These are phyloP conservation scores for Onychomys arenicola DNA, from an alignment of 2,797 vertebrate species.

Conservation along the genomic window DNA sequence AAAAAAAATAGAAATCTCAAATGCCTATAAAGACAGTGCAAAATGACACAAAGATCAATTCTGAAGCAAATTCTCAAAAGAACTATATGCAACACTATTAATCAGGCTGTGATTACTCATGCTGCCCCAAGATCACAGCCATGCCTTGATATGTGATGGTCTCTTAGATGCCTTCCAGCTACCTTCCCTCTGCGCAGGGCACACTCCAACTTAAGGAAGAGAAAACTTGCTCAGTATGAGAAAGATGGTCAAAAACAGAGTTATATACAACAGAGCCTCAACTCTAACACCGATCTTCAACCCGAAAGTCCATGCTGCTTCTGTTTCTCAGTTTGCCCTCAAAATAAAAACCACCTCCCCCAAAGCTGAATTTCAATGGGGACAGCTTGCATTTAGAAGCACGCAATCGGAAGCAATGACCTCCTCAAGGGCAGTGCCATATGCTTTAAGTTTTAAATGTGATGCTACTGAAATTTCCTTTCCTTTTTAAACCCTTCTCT, in stretches of 20 bases:
- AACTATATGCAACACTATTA: neutral
- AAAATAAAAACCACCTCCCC: neutral
- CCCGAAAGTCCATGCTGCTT: neutral
- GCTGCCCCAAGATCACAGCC: neutral
- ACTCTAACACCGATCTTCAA: neutral
- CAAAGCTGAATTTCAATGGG: neutral
- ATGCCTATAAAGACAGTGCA: neutral
- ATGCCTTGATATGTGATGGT: neutral
- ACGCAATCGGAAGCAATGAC: neutral
- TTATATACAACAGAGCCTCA: neutral
- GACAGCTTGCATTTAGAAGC: neutral
- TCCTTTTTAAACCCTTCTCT: neutral
- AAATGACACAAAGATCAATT: constrained; percentile 5
- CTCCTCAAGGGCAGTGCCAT: neutral
- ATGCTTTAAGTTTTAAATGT: neutral
- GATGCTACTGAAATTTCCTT: constrained; percentile 1
- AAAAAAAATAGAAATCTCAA: neutral
- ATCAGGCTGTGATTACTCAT: neutral
- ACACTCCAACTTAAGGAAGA: neutral
- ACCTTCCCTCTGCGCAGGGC: neutral
- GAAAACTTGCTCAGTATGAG: constrained; percentile 13
- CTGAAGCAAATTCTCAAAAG: constrained; percentile 34
- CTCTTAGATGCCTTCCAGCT: neutral
- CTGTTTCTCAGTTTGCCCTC: neutral
- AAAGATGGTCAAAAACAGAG: neutral